Conservation (phyloP, 2,797 vertebrate species). For the Enteromius argenteus region DNA sequence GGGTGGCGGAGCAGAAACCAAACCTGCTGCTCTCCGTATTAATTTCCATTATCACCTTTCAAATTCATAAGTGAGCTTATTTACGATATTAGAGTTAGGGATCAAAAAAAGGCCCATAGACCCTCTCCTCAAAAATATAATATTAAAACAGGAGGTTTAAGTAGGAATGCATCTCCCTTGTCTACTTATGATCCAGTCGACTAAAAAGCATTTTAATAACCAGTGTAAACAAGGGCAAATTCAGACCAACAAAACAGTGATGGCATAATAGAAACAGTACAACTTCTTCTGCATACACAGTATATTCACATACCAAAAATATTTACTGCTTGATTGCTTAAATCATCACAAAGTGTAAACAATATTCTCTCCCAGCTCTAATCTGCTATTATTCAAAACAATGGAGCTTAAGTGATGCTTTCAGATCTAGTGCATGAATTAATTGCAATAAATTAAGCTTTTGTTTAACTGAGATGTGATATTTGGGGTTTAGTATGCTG, state of each 20-base stretch:
- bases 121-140: background rate
- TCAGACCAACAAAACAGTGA: background rate
- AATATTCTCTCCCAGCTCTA: background rate
- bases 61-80: background rate
- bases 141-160: background rate
- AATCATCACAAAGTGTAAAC: background rate
- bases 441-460: background rate
- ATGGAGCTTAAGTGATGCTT: background rate
- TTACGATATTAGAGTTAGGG: background rate
- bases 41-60: background rate
- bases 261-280: background rate
- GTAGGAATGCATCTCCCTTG: background rate
- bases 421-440: background rate
- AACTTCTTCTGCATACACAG: background rate
- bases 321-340: background rate
- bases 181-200: background rate
- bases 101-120: background rate
- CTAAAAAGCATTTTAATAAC: background rate
- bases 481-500: background rate
- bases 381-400: background rate
- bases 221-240: background rate
- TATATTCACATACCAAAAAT: background rate
- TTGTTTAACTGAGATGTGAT: background rate
- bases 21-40: background rate
- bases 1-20: background rate